These are phyloP conservation scores for Caenorhabditis sp. DNA, from an alignment of 2,888 invertebrate genomes.

Conservation along the genomic window DNA sequence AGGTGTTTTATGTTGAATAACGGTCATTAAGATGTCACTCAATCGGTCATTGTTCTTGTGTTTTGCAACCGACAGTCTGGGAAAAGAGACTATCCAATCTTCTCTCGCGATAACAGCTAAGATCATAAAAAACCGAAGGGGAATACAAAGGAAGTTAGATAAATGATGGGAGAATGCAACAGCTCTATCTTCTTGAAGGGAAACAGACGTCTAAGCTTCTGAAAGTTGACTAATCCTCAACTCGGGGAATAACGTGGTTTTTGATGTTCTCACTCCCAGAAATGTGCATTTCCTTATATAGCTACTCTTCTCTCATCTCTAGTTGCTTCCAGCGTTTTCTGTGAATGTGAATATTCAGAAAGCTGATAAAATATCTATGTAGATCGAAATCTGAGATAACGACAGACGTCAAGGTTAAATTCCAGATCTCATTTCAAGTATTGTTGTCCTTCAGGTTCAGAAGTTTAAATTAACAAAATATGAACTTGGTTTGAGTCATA, in stretches of 20 bases:
- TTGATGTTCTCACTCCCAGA: slow-evolving; percentile 46
- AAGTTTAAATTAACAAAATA: no score
- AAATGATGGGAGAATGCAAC: neutral
- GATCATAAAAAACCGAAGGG: neutral
- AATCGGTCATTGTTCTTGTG: slow-evolving; percentile 1
- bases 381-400: no score
- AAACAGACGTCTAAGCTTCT: slow-evolving; percentile 27
- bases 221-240: slow-evolving; percentile 48
- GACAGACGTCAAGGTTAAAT: no score
- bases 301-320: neutral
- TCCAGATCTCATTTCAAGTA: no score
- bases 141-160: neutral
- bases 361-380: no score
- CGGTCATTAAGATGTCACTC: slow-evolving; percentile 35
- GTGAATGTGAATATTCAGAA: no score
- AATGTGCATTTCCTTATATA: slow-evolving; percentile 31
- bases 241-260: slow-evolving; percentile 45
- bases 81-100: neutral
- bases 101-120: no score
- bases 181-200: neutral
- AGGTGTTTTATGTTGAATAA: slow-evolving; percentile 21
- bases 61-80: neutral
- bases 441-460: no score
- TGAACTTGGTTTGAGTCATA: no score
- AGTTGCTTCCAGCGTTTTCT: neutral